Conservation (phyloP, 2,797 vertebrate genomes). For the Schizopygopsis pylzovi region DNA sequence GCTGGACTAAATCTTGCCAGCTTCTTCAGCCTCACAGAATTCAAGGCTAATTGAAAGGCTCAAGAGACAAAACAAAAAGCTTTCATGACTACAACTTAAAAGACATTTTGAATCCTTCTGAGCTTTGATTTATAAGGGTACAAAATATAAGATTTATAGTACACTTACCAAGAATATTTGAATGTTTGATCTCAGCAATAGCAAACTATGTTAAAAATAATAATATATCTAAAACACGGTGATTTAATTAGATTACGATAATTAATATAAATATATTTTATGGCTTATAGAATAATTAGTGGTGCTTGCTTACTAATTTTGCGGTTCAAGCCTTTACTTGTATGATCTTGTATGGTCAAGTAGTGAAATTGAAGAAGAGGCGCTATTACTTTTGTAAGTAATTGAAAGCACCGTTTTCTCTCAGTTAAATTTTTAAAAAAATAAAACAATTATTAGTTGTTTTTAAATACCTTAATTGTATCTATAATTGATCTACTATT, state of each 20-base stretch:
- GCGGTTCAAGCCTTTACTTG: not conserved
- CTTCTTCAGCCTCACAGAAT: slow-evolving; percentile 6
- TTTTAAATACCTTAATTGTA: not conserved
- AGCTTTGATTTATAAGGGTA: slow-evolving; percentile 17
- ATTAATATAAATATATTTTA: not conserved
- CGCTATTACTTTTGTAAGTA: not conserved
- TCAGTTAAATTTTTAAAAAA: not conserved
- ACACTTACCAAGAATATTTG: not conserved
- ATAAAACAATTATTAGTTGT: not conserved
- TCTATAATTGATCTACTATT: not conserved
- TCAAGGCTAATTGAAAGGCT: slow-evolving; percentile 13
- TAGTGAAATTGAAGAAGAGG: not conserved
- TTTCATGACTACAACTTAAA: slow-evolving; percentile 23
- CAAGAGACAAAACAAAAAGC: not conserved
- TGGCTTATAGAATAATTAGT: not conserved
- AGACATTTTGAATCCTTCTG: slow-evolving; percentile 7
- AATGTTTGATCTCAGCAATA: not conserved
- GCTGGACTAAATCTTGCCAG: slow-evolving; percentile 7
- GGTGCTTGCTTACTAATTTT: not conserved
- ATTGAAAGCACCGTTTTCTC: not conserved
- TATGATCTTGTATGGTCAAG: not conserved
- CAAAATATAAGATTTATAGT: slow-evolving; percentile 27
- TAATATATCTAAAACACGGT: not conserved
- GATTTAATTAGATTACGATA: not conserved
- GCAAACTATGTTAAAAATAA: not conserved